Conservation (phyloP, 2,888 invertebrate genomes). For the Cryptus armator region DNA sequence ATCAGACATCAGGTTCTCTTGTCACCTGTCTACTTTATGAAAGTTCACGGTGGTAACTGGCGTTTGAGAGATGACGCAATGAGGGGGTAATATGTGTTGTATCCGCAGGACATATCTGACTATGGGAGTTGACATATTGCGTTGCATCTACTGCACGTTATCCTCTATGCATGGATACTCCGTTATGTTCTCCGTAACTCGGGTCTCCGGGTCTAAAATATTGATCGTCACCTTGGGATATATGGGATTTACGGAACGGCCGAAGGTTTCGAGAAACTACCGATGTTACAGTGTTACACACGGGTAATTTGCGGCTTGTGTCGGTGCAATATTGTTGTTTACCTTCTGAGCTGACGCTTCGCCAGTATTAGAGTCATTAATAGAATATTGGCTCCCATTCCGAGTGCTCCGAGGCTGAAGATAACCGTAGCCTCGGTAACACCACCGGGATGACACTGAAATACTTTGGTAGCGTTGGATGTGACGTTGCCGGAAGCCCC, state of each 20-base stretch:
- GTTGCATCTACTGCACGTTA: neutral
- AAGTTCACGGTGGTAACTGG: conserved; percentile 31
- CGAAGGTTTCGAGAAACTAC: neutral
- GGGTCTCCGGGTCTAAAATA: conserved; percentile 30
- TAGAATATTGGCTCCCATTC: conserved; percentile 93
- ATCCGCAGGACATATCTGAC: conserved; percentile 41
- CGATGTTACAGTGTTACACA: neutral
- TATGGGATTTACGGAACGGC: neutral
- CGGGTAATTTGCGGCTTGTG: neutral
- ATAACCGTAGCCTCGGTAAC: conserved; percentile 92
- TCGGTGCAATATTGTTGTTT: conserved; percentile 62
- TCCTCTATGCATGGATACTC: conserved; percentile 1
- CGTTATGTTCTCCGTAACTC: neutral
- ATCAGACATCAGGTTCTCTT: neutral
- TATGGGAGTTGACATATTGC: conserved; percentile 47
- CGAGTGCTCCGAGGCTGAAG: conserved; percentile 91
- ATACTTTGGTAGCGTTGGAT: conserved; percentile 89
- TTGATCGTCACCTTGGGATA: conserved; percentile 39
- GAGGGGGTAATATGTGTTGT: conserved; percentile 29
- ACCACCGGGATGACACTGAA: conserved; percentile 93
- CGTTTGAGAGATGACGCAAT: conserved; percentile 36
- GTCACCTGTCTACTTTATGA: conserved; percentile 46
- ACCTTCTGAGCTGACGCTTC: conserved; percentile 93
- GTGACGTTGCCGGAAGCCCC: conserved; percentile 90
- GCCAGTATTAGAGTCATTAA: conserved; percentile 93